Evolutionary conservation across 2,113 vertebrate genomes (phyloP).

Genomic region (Gymnorhina tibicen): DNA sequence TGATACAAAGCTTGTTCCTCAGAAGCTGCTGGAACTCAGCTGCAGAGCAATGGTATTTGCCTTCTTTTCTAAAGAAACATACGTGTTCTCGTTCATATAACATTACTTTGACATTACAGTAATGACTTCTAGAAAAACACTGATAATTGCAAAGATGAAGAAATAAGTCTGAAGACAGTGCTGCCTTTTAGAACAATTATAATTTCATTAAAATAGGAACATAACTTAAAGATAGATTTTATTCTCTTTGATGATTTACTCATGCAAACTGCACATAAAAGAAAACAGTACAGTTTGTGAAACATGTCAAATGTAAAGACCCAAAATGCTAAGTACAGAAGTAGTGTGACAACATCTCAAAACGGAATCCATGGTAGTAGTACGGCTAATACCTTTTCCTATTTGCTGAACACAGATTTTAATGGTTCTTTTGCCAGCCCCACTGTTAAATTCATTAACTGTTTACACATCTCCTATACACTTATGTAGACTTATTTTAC

Average conservation of each 20-base stretch:
- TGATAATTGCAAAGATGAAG: neutral
- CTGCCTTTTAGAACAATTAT: constrained; percentile 64
- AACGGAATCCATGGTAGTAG: constrained; percentile 74
- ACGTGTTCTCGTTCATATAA: neutral
- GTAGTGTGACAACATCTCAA: constrained; percentile 76
- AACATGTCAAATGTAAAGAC: constrained; percentile 82
- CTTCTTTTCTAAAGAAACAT: neutral
- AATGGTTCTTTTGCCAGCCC: constrained; percentile 72
- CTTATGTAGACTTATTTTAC: constrained; percentile 78
- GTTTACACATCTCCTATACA: constrained; percentile 78
- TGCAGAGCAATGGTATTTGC: neutral
- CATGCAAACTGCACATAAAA: constrained; percentile 95
- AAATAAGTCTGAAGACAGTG: constrained; percentile 40
- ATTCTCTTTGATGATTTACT: constrained; percentile 96
- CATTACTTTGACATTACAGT: neutral
- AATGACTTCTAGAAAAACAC: neutral
- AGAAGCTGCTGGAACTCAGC: neutral
- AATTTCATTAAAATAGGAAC: constrained; percentile 74
- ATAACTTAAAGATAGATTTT: constrained; percentile 88
- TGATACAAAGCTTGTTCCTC: neutral
- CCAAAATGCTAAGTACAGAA: constrained; percentile 79
- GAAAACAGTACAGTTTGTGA: constrained; percentile 85
- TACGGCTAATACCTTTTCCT: constrained; percentile 71
- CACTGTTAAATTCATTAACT: constrained; percentile 71
- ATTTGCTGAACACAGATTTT: constrained; percentile 76